Base-by-base conservation (phyloP, 2,888 invertebrate species). In the Epistrophe grossulariae region DNA sequence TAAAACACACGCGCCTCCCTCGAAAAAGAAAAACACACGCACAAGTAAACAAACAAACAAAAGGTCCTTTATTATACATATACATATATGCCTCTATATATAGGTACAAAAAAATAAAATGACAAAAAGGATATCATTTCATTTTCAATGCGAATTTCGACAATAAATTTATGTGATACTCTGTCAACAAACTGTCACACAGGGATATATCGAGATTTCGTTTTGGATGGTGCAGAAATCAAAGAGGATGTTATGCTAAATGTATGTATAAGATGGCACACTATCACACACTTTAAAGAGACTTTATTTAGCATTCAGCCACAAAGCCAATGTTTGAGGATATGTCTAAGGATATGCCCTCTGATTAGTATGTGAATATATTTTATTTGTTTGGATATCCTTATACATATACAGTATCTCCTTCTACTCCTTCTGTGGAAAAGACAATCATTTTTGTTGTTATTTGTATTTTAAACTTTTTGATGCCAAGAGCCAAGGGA, bases 141-240 rank as follows among this genome's bases (percentile, higher is more conserved):
- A 62, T 72, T 72, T 81, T 55, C 60, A 62, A 62, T 68, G 78
- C 15, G 78, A 73, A 81, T 64, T 85, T 85, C 68, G 52, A 78
- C 77, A 79, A 70, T 85, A 85, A 70, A 85, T 85, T 85, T 85
- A 85, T 85, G 68, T 85, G 85, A 85, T 81, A 85, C 81, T 85
- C 72, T 81, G 81, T 85, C 85, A 81, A 85, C 85, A 52, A 85
- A 81, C 81, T 81, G 81, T 73, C 81, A 70, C 77, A 62, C 62
- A 68, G 62, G 64, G 60, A 50, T 78, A 43, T 62, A 84, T 76
- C 66, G 80, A 59, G 62, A 74, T 76, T 80, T 79, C 38, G 17
- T 55, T 45, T 55, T 82, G 45, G 24, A 55, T 74, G 79, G 60
- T 79, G 55, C 24, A 50, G 71, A 80, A 80, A 84, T 80, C 84